Base-by-base conservation (phyloP, 2,113 vertebrate genomes). In the Oncorhynchus kisutch region DNA sequence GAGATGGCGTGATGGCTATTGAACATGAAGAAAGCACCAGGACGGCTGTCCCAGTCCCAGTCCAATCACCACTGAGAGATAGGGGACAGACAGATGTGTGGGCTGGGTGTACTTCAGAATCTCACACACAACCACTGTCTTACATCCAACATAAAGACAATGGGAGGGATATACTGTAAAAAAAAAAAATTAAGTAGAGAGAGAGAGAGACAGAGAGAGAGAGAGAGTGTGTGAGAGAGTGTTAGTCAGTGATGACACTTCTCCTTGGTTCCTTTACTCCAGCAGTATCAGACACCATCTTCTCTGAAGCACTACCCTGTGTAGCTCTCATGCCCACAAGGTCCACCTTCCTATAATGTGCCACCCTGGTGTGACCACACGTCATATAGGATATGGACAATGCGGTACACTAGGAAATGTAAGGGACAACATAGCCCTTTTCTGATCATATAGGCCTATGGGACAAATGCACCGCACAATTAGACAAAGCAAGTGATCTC, bases 1-100 rank as follows among this genome's bases (percentile, higher is more conserved):
- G 39, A 39, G 8, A 39, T 39, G 34, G 34, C 2, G 8, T 9
- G 34, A 39, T 39, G 39, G 39, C 8, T 39, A 85, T 87, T 81
- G 73, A 12, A 67, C 71, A 65, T 57, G 73, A 75, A 29, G 73
- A 34, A 76, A 70, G 39, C 14, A 13, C 16, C 66, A 31, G 66
- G 29, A 34, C 7, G 14, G 2, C 25, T 67, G 29, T 67, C 66
- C 29, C 66, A 9, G 14, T 64, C 20, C 39, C 39, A 39, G 67
- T 34, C 27, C 67, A 68, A 16, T 34, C 67, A 68, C 67, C 67
- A 66, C 64, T 11, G 20, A 68, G 31, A 67, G 65, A 68, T 16
- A 45, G 67, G 39, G 39, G 66, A 67, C 66, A 67, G 64, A 14
- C 25, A 66, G 24, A 11, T n/a, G 24, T 24, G 9, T 5, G 66